Evolutionary conservation across 1,140 invertebrate species (phyloP).

Genomic region (Hetaerina americana): DNA sequence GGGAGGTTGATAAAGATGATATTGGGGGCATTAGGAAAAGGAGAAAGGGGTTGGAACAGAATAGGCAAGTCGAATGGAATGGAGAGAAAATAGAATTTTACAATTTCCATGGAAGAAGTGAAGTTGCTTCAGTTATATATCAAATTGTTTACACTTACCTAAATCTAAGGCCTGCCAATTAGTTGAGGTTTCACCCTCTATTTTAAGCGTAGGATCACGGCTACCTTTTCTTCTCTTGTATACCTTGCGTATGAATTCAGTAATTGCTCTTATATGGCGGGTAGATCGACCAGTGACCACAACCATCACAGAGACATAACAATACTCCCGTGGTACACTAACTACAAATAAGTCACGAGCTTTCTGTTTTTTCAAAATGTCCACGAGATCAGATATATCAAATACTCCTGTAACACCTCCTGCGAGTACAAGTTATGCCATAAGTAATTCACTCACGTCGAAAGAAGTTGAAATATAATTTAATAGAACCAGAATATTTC

Average conservation of each 20-base stretch:
- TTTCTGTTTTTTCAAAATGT: constrained; percentile 61
- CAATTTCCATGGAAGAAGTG: no score
- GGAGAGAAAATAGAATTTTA: no score
- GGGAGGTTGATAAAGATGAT: no score
- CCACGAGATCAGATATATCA: constrained; percentile 74
- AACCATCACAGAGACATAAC: constrained; percentile 74
- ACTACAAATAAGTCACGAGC: constrained; percentile 70
- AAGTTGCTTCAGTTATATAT: no score
- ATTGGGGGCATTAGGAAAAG: no score
- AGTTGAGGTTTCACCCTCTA: constrained; percentile 59
- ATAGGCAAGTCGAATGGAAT: no score
- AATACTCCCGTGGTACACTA: constrained; percentile 51
- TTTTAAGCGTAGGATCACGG: constrained; percentile 51
- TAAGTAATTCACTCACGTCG: background rate
- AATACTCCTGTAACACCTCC: constrained; percentile 67
- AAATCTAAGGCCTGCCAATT: constrained; percentile 87
- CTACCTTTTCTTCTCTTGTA: constrained; percentile 56
- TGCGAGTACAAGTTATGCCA: no score
- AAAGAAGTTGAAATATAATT: background rate
- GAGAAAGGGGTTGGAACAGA: no score
- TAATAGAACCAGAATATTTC: no score
- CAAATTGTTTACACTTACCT: no score
- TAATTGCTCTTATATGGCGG: constrained; percentile 60
- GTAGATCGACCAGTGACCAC: constrained; percentile 57
- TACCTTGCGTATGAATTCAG: constrained; percentile 59